Percentiles rank a stretch among this genome's conserved stretches.
Evolutionary conservation across 35 echinoderm and acorn worm species (phyloP).

Genomic region (Patiria miniata): DNA sequence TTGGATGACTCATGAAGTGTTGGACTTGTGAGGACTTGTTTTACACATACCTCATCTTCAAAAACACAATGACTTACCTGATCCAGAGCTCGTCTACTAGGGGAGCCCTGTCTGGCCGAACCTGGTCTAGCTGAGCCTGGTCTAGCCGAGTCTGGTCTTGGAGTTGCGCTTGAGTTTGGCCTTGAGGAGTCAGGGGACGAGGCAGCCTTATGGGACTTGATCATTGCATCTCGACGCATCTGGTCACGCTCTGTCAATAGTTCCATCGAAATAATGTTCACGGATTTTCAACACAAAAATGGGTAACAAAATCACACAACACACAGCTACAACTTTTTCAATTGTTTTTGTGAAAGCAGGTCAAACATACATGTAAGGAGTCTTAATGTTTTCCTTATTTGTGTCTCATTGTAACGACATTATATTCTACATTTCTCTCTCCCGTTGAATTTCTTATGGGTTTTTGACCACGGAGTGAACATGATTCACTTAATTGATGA

Average conservation of each 20-base stretch:
- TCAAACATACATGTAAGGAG: too few species aligned
- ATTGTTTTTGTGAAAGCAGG: not conserved
- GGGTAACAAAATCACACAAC: not conserved
- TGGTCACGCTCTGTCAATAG: conserved; percentile 7
- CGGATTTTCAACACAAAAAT: too few species aligned
- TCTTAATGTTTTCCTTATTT: too few species aligned
- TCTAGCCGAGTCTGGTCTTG: not conserved
- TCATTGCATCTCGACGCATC: conserved; percentile 3
- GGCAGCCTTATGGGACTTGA: not conserved
- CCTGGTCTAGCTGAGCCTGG: not conserved
- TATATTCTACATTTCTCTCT: too few species aligned
- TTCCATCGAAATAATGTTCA: too few species aligned
- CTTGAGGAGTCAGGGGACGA: not conserved
- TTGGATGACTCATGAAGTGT: too few species aligned
- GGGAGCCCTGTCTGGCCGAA: not conserved
- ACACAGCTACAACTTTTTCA: not conserved
- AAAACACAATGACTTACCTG: not conserved
- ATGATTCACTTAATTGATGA: not conserved
- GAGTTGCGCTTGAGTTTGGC: not conserved
- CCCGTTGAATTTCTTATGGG: too few species aligned
- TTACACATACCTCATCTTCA: too few species aligned
- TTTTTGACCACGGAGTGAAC: too few species aligned
- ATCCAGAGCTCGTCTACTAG: not conserved
- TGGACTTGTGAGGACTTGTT: too few species aligned
- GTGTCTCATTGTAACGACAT: too few species aligned